phyloP scores from a whole-genome alignment of 2,888 invertebrate species.

The Pachymerium ferrugineum region DNA sequence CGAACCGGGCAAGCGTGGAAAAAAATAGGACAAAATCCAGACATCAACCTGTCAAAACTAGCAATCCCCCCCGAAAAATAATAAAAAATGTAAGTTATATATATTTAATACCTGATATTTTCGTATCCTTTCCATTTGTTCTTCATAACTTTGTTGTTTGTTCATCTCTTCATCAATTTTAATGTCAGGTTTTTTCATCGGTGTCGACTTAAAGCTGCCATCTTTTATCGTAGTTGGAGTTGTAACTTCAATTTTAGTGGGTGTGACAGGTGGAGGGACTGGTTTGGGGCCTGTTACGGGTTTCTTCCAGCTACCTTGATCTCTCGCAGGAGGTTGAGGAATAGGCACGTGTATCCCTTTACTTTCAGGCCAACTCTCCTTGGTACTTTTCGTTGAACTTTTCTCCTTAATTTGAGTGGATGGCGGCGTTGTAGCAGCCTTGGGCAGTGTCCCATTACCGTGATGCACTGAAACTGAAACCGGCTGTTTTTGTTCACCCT shows the following conservation, averaged over 20 bases:
- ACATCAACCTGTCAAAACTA: too few species aligned
- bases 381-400: background rate
- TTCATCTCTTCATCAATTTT: background rate
- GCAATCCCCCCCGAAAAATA: too few species aligned
- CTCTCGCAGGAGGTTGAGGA: conserved; percentile 55
- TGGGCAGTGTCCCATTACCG: conserved; percentile 45
- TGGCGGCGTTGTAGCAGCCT: too few species aligned
- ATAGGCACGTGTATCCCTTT: conserved; percentile 44
- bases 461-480: background rate
- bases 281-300: conserved; percentile 48
- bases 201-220: background rate
- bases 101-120: conserved; percentile 93
- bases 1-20: too few species aligned
- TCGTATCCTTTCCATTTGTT: conserved; percentile 84
- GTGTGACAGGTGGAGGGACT: conserved; percentile 58
- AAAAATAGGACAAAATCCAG: too few species aligned
- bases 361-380: background rate
- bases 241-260: conserved; percentile 12
- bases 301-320: conserved; percentile 59
- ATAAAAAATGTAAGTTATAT: too few species aligned
- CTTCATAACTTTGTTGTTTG: conserved; percentile 44
- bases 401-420: conserved; percentile 38
- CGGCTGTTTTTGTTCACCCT: background rate
- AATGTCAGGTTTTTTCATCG: background rate
- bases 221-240: background rate